phyloP scores from a whole-genome alignment of 2,888 invertebrate species.

The Dolichopus griseipennis region DNA sequence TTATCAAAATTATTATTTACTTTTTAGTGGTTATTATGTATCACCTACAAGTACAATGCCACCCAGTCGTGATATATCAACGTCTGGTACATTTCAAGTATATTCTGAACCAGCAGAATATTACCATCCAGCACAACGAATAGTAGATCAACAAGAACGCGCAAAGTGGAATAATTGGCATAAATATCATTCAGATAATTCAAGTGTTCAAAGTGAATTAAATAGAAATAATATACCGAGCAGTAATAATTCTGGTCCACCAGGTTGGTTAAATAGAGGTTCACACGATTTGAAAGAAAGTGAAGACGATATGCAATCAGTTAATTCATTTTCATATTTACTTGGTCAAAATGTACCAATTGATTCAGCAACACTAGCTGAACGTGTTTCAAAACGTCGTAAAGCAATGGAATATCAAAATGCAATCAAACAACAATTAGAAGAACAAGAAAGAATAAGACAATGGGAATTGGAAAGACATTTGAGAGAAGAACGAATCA shows the following conservation, averaged over 20 bases:
- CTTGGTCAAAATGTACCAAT: conserved; percentile 80
- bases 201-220: conserved; percentile 38
- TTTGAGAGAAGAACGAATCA: conserved; percentile 67
- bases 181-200: conserved; percentile 37
- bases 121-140: conserved; percentile 28
- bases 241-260: conserved; percentile 31
- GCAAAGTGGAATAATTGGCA: conserved; percentile 61
- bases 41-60: conserved; percentile 32
- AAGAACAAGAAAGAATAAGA: conserved; percentile 67
- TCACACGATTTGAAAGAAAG: conserved; percentile 46
- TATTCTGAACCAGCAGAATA: conserved; percentile 34
- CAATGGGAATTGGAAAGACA: conserved; percentile 67
- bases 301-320: conserved; percentile 39
- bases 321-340: conserved; percentile 54
- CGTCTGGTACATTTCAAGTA: conserved; percentile 39
- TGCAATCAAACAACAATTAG: conserved; percentile 73
- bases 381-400: conserved; percentile 71
- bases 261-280: conserved; percentile 49
- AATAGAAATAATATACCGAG: conserved; percentile 19
- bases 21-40: conserved; percentile 30
- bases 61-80: conserved; percentile 39
- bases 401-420: conserved; percentile 80
- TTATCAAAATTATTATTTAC: background rate
- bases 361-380: conserved; percentile 69
- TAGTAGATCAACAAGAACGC: conserved; percentile 48